Evolutionary conservation across 2,113 vertebrate genomes (phyloP), one percentile per base, ranked within the genome.

Genomic region (Petromus typicus): DNA sequence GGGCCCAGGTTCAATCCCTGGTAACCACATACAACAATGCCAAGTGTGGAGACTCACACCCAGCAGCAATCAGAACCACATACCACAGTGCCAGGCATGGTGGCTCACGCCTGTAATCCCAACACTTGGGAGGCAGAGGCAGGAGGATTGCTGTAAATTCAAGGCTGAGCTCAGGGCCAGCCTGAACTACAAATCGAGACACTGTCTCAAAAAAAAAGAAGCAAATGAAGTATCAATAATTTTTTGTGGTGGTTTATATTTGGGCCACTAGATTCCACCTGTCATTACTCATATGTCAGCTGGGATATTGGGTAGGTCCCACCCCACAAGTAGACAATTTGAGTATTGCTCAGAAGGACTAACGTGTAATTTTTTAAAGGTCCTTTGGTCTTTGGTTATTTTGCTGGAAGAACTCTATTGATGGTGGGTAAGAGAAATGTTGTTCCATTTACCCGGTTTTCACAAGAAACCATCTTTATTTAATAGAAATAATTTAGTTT

Each of bases 401-500:
- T 30, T 45, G 1, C 63, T 75, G 43, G 34, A 66, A 92, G 63
- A 92, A 66, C 32, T 90, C 64, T 32, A 2, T 13, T 71, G 43
- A 30, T 59, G 13, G 23, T 45, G 5, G 5, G 10, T 89, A 23
- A 54, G 11, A 8, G 78, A 92, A 78, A 51, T 27, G 13, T 23
- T 85, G 82, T 71, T 82, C 34, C 10, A 8, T 45, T 63, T 69
- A 59, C 27, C 10, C 23, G 4, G 10, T 25, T 87, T 87, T 79
- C 48, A 0, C 7, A 59, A 87, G 25, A 75, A 79, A 25, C 1
- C 59, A 51, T n/a, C 34, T 9, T 40, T 61, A 5, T 37, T 25
- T 81, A 14, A 75, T 27, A 71, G 18, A 69, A 90, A 11, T 67
- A 69, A 63, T 84, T 86, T 79, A 59, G 11, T 88, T 86, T 96